phyloP scores from a whole-genome alignment of 2,888 invertebrate species.

The Philereme vetulata region DNA sequence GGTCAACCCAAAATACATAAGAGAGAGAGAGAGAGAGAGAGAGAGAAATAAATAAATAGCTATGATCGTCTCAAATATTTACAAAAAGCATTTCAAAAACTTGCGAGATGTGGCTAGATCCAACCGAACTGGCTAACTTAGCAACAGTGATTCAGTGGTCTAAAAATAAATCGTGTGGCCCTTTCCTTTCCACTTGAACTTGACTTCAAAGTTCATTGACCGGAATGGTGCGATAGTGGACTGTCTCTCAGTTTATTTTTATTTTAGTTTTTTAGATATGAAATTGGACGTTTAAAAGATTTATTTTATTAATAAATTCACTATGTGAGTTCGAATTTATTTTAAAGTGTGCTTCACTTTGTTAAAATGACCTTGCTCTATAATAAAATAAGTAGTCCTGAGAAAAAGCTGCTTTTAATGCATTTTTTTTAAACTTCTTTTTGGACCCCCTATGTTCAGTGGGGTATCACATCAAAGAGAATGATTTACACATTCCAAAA shows the following conservation, averaged over 20 bases:
- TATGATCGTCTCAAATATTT: too few relatives aligned
- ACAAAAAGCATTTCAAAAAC: not conserved
- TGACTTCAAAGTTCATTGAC: conserved; percentile 67
- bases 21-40: too few relatives aligned
- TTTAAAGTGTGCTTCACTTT: not conserved
- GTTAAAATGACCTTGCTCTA: too few relatives aligned
- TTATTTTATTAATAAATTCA: not conserved
- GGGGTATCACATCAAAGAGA: too few relatives aligned
- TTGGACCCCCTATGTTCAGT: too few relatives aligned
- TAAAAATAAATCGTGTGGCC: conserved; percentile 73
- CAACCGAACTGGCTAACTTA: conserved; percentile 5
- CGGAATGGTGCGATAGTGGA: conserved; percentile 55
- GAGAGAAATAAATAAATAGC: too few relatives aligned
- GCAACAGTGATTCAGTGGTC: conserved; percentile 59
- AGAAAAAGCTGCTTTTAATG: too few relatives aligned
- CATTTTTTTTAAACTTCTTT: too few relatives aligned
- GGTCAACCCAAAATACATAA: too few relatives aligned
- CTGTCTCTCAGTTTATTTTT: conserved; percentile 41
- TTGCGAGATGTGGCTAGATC: not conserved
- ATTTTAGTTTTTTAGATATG: conserved; percentile 34
- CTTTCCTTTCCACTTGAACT: conserved; percentile 72
- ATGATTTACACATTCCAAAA: too few relatives aligned
- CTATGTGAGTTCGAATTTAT: not conserved
- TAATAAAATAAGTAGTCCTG: too few relatives aligned
- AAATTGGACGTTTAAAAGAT: conserved; percentile 7